Percentiles rank a stretch among this genome's conserved stretches.
phyloP scores from a whole-genome alignment of 2,113 vertebrate genomes.

The Maccullochella peelii region DNA sequence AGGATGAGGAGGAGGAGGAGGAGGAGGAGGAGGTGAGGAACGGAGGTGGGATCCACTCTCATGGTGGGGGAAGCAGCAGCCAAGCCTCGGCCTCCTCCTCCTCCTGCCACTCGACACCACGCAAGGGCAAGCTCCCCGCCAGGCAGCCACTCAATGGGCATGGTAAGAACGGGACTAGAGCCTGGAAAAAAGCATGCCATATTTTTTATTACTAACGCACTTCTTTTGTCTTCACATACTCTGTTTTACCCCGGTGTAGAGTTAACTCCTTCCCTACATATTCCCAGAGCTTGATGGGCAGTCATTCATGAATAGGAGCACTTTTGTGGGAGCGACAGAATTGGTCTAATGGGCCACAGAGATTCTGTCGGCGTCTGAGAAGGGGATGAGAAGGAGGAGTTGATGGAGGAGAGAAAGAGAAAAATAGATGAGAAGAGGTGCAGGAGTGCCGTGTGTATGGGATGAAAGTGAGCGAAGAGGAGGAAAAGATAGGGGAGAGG shows the following conservation, averaged over 20 bases:
- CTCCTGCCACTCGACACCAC: slow-evolving; percentile 96
- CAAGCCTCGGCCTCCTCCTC: slow-evolving; percentile 90
- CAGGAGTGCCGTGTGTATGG: background rate
- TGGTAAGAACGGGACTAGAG: slow-evolving; percentile 81
- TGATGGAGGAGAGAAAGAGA: background rate
- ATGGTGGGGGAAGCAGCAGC: slow-evolving; percentile 75
- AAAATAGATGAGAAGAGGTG: background rate
- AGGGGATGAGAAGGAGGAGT: slow-evolving; percentile 17
- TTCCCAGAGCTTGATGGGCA: background rate
- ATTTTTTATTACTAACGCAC: background rate
- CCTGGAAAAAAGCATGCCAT: background rate
- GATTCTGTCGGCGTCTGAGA: background rate
- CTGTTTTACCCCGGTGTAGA: background rate
- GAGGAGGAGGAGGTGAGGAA: slow-evolving; percentile 90
- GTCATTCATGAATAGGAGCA: background rate
- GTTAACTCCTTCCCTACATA: background rate
- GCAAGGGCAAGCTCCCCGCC: slow-evolving; percentile 91
- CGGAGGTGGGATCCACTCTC: slow-evolving; percentile 56
- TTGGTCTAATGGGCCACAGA: background rate
- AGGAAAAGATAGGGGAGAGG: background rate
- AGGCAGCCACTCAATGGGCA: slow-evolving; percentile 94
- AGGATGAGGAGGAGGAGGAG: slow-evolving; percentile 90
- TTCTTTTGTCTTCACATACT: background rate
- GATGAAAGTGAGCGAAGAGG: slow-evolving; percentile 8
- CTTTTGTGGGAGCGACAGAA: background rate